Evolutionary conservation across 2,888 invertebrate genomes (phyloP).

Genomic region (Euplexia lucipara): DNA sequence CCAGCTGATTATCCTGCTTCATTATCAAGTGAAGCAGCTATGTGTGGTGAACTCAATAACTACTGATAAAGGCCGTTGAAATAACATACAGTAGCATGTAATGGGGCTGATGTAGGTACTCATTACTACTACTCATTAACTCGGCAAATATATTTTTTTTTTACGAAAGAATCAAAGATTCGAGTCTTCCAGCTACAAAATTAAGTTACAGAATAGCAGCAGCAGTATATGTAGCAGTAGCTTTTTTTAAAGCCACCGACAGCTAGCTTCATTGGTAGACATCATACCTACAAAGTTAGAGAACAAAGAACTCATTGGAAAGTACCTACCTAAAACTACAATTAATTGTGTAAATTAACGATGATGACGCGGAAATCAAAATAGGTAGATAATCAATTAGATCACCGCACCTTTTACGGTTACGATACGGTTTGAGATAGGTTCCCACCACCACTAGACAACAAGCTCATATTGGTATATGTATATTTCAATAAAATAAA

Average conservation of each 20-base stretch:
- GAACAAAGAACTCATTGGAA: slow-evolving; percentile 17
- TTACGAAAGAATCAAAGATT: no score
- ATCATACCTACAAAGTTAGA: slow-evolving; percentile 8
- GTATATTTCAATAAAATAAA: slow-evolving; percentile 9
- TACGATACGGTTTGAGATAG: slow-evolving; percentile 21
- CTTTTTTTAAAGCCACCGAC: not conserved
- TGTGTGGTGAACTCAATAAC: slow-evolving; percentile 46
- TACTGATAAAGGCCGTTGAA: slow-evolving; percentile 27
- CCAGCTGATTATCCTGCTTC: slow-evolving; percentile 73
- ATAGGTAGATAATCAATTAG: not conserved
- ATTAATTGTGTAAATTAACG: slow-evolving; percentile 19
- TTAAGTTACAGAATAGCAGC: not conserved
- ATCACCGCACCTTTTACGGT: slow-evolving; percentile 7
- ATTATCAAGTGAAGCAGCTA: slow-evolving; percentile 54
- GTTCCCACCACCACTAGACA: slow-evolving; percentile 1
- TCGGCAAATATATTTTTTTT: not conserved
- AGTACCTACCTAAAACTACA: slow-evolving; percentile 8
- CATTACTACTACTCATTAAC: not conserved
- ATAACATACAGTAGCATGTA: slow-evolving; percentile 9
- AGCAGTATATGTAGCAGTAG: no score
- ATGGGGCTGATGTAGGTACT: not conserved
- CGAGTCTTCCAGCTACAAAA: not conserved
- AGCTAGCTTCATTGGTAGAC: not conserved
- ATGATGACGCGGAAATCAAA: slow-evolving; percentile 25
- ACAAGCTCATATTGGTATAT: no score